These are phyloP conservation scores for Acanthosepion lycidas DNA, from an alignment of 2,888 invertebrate species.

Conservation along the genomic window DNA sequence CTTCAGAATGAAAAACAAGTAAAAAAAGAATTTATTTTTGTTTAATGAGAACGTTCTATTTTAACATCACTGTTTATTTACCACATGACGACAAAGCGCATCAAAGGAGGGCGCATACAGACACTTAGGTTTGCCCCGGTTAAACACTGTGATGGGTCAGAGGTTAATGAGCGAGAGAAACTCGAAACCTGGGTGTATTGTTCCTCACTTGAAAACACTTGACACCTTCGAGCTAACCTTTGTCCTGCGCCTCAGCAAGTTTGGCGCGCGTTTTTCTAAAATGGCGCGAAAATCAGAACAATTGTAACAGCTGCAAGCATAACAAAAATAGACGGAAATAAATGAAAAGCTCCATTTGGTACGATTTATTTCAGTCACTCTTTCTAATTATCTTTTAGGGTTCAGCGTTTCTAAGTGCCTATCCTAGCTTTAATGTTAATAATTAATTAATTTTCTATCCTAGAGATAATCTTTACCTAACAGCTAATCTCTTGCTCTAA, in stretches of 20 bases:
- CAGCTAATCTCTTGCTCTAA: no score
- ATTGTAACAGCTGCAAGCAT: no score
- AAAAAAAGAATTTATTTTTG: neutral
- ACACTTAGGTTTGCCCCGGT: neutral
- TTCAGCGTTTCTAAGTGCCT: no score
- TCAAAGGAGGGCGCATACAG: neutral
- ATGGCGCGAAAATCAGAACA: neutral
- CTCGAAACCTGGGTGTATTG: neutral
- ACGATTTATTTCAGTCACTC: no score
- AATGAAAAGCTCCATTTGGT: no score
- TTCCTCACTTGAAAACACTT: neutral
- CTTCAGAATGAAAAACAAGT: neutral
- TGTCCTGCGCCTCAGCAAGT: neutral
- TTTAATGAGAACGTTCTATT: neutral
- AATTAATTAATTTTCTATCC: no score
- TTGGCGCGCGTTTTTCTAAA: slow-evolving; percentile 2
- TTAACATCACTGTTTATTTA: neutral
- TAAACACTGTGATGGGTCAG: neutral
- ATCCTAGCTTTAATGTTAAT: no score
- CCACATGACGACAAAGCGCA: neutral
- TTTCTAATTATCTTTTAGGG: no score
- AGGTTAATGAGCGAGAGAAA: neutral
- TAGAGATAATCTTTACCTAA: no score
- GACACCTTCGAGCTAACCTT: neutral
- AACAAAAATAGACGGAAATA: no score